These are phyloP conservation scores for Phylloscopus trochiloides DNA, from an alignment of 2,113 vertebrate genomes.

Conservation along the genomic window DNA sequence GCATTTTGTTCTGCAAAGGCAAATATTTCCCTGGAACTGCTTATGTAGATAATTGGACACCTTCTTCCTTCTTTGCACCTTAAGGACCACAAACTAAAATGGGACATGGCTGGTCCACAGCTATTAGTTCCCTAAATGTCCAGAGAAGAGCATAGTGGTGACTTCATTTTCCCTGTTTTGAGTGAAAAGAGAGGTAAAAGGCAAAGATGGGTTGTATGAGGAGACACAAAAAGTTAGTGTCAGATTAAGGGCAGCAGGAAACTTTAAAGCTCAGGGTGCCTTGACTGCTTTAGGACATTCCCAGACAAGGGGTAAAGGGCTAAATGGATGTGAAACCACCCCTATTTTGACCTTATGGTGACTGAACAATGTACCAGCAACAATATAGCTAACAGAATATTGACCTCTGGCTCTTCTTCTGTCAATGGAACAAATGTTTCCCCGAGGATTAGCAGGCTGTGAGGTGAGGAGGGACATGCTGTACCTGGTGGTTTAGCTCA, in stretches of 20 bases:
- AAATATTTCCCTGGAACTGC: neutral
- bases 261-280: neutral
- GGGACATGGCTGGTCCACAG: neutral
- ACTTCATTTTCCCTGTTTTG: neutral
- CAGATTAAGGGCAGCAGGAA: neutral
- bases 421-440: neutral
- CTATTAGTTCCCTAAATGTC: accelerated
- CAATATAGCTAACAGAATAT: neutral
- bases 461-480: neutral
- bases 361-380: neutral
- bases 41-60: neutral
- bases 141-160: neutral
- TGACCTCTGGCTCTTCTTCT: neutral
- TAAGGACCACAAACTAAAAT: neutral
- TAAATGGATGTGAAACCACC: neutral
- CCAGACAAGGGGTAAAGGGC: neutral
- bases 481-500: neutral
- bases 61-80: neutral
- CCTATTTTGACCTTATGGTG: neutral
- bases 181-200: neutral
- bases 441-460: neutral
- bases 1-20: neutral
- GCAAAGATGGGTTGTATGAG: neutral
- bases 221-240: neutral
- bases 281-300: neutral